A percentile compares a stretch with the other conserved stretches of the same genome.
Conservation (phyloP, 2,113 vertebrate species). For the Xiphophorus couchianus region DNA sequence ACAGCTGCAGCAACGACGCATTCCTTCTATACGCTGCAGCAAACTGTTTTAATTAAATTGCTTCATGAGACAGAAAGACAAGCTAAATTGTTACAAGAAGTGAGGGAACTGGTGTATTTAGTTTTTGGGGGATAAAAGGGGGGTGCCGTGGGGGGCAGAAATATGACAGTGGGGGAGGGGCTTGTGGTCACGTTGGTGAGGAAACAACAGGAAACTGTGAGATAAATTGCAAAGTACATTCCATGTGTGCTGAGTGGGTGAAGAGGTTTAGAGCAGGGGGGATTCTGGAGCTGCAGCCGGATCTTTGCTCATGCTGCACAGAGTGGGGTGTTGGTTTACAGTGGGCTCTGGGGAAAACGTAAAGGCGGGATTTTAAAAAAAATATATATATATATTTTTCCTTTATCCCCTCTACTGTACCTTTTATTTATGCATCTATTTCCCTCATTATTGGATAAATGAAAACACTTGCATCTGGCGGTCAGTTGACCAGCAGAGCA, state of each 20-base stretch:
- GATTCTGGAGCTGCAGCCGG: conserved; percentile 44
- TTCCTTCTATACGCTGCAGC: conserved; percentile 20
- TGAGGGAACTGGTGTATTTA: background rate
- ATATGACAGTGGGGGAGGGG: conserved; percentile 25
- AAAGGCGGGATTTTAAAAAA: conserved; percentile 14
- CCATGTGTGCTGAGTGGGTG: conserved; percentile 60
- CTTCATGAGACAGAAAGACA: conserved; percentile 32
- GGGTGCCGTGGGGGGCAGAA: background rate
- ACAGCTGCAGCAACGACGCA: conserved; percentile 29
- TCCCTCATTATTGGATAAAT: no score
- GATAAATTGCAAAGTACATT: conserved; percentile 65
- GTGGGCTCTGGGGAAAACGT: conserved; percentile 44
- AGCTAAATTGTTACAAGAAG: conserved; percentile 30
- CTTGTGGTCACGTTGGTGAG: conserved; percentile 22
- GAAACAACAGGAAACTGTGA: conserved; percentile 52
- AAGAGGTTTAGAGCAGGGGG: conserved; percentile 23
- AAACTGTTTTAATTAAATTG: conserved; percentile 39
- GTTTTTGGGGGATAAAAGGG: background rate
- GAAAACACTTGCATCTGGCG: no score
- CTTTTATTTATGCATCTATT: background rate
- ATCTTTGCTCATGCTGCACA: conserved; percentile 59
- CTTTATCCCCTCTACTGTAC: background rate
- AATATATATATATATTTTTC: background rate
- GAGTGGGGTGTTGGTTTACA: conserved; percentile 75
- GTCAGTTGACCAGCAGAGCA: no score